A percentile compares a stretch with the other conserved stretches of the same genome.
These are phyloP conservation scores for Progne subis DNA, from an alignment of 2,113 vertebrate species.

Conservation along the genomic window DNA sequence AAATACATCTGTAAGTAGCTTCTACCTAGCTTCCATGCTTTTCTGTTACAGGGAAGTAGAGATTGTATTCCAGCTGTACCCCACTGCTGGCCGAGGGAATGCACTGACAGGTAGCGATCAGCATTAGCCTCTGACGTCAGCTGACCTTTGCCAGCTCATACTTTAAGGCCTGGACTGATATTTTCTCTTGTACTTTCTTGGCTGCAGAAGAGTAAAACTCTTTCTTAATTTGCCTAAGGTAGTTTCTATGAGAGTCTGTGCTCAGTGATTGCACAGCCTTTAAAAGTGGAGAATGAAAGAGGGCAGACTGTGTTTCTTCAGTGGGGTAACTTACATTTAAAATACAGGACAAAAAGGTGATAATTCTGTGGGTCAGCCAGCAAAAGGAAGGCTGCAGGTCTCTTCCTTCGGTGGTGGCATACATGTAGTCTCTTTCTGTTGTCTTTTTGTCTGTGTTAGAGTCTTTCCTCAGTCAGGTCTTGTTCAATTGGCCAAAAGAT, in stretches of 20 bases:
- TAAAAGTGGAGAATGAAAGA: neutral
- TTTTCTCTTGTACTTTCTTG: neutral
- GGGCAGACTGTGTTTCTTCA: neutral
- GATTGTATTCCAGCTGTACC: neutral
- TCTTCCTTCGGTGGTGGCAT: neutral
- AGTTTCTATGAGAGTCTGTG: neutral
- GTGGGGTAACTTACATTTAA: neutral
- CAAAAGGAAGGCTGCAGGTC: neutral
- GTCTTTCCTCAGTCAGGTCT: neutral
- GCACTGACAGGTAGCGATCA: rapidly evolving
- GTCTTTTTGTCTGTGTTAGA: neutral
- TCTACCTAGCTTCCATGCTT: neutral
- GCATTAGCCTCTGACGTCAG: neutral
- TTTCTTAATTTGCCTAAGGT: neutral
- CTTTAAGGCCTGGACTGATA: neutral
- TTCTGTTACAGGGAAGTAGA: neutral
- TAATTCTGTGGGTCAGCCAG: neutral
- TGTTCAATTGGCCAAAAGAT: neutral
- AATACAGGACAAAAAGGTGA: neutral
- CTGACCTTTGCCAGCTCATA: neutral
- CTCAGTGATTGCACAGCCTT: neutral
- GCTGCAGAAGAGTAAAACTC: neutral
- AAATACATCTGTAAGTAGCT: too few relatives aligned
- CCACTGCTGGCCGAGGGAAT: neutral
- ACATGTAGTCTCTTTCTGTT: neutral